These are phyloP conservation scores for Andricus grossulariae DNA, from an alignment of 1,140 invertebrate genomes.

Conservation along the genomic window DNA sequence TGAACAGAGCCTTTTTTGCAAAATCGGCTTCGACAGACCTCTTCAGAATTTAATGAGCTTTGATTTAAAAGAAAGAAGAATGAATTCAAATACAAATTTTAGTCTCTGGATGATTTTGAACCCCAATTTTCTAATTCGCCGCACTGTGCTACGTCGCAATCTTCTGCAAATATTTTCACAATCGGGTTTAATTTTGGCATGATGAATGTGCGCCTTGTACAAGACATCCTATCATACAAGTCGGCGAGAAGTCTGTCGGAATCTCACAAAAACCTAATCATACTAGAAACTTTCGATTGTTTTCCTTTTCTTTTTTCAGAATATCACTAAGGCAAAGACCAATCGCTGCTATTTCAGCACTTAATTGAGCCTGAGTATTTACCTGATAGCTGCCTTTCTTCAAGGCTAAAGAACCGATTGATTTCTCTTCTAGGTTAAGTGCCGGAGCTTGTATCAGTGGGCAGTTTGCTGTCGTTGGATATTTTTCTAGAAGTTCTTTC, in stretches of 20 bases:
- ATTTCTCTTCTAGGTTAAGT: slow-evolving; percentile 27
- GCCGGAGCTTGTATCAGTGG: not conserved
- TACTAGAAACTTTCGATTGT: not conserved
- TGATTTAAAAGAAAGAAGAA: no score
- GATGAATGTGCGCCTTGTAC: slow-evolving; percentile 33
- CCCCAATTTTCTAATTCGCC: no score
- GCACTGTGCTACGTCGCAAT: slow-evolving; percentile 32
- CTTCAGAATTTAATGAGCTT: no score
- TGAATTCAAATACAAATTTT: no score
- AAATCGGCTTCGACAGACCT: no score
- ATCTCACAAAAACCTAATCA: not conserved
- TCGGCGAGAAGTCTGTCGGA: slow-evolving; percentile 24
- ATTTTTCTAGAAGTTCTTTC: slow-evolving; percentile 28
- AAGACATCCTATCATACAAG: slow-evolving; percentile 35
- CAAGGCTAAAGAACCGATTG: not conserved
- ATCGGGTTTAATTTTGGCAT: slow-evolving; percentile 27
- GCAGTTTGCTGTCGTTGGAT: slow-evolving; percentile 18
- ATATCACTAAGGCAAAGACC: not conserved
- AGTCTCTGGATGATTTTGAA: no score
- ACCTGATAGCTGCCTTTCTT: no score
- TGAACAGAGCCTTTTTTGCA: no score
- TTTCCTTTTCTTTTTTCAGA: not conserved
- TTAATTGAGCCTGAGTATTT: slow-evolving; percentile 23
- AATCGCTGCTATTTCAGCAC: not conserved
- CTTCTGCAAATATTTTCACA: slow-evolving; percentile 31